phyloP scores from a whole-genome alignment of 2,113 vertebrate species.

The Cercocebus atys region DNA sequence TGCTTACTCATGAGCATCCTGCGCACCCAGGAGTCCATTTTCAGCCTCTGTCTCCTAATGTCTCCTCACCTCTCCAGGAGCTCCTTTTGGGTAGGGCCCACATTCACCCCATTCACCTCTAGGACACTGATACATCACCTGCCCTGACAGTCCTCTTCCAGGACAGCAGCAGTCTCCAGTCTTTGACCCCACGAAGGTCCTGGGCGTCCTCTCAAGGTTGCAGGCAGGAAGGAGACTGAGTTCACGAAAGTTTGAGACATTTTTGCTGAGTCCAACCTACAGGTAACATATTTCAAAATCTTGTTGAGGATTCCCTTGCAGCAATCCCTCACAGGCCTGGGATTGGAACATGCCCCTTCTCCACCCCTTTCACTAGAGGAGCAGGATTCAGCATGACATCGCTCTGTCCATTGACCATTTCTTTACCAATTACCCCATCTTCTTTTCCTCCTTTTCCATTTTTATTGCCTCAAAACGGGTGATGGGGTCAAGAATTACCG shows the following conservation, averaged over 20 bases:
- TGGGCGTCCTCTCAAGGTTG: neutral
- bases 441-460: neutral
- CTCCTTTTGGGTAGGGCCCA: neutral
- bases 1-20: neutral
- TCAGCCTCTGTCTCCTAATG: neutral
- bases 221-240: neutral
- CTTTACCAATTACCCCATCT: neutral
- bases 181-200: neutral
- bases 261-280: neutral
- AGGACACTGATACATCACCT: neutral
- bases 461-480: neutral
- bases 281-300: neutral
- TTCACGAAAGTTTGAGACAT: neutral
- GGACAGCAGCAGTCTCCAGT: neutral
- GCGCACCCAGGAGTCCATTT: too few species aligned
- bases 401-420: rapidly evolving
- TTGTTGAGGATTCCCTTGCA: neutral
- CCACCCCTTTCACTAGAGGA: rapidly evolving
- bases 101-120: neutral
- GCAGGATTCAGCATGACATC: rapidly evolving
- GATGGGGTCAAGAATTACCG: neutral
- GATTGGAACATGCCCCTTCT: neutral
- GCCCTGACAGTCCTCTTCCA: neutral
- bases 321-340: neutral
- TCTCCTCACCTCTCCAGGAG: neutral